A percentile compares a stretch with the other conserved stretches of the same genome.
These are phyloP conservation scores for Ciconia boyciana DNA, from an alignment of 2,113 vertebrate genomes.

Conservation along the genomic window DNA sequence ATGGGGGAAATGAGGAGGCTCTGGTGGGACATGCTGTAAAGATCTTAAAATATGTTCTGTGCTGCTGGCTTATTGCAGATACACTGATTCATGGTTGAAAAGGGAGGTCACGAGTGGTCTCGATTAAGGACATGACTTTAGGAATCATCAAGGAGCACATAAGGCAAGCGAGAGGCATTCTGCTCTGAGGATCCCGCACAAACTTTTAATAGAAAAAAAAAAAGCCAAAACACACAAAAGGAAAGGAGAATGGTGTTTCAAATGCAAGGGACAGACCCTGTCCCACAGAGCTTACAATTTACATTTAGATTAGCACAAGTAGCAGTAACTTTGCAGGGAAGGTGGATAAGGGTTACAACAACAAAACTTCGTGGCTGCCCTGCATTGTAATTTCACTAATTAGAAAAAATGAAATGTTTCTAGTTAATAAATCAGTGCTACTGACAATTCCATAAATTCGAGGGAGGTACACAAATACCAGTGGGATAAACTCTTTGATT, in stretches of 20 bases:
- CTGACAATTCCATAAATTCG: not conserved
- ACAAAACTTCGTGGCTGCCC: not conserved
- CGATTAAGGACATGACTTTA: not conserved
- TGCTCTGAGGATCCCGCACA: rapidly evolving
- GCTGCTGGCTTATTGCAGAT: not conserved
- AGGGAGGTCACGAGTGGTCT: not conserved
- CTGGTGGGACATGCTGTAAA: not conserved
- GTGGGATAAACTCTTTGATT: not conserved
- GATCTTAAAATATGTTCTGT: not conserved
- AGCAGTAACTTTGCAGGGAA: not conserved
- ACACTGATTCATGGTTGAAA: not conserved
- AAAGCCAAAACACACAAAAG: not conserved
- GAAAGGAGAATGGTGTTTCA: not conserved
- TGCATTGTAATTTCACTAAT: not conserved
- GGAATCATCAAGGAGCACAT: not conserved
- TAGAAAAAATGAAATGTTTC: not conserved
- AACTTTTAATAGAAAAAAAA: not conserved
- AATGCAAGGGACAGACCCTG: not conserved
- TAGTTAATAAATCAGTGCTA: not conserved
- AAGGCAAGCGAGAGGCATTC: not conserved
- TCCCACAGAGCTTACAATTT: slow-evolving; percentile 6
- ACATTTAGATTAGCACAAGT: slow-evolving; percentile 17
- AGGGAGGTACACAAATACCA: not conserved
- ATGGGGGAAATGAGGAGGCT: not conserved
- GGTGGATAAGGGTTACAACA: not conserved